phyloP scores from a whole-genome alignment of 1,140 invertebrate species.

The Cydia splendana region DNA sequence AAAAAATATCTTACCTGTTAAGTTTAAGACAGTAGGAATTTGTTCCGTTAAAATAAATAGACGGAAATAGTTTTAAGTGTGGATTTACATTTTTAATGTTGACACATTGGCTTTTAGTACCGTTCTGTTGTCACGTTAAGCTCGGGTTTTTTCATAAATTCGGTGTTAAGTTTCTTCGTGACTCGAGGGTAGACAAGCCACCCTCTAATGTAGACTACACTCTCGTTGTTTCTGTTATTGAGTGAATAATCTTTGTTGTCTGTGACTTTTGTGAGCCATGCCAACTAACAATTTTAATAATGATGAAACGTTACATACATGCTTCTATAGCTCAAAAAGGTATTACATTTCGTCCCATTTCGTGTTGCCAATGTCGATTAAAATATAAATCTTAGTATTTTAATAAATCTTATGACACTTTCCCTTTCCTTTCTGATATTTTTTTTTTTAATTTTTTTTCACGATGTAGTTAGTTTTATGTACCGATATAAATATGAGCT shows the following conservation, averaged over 20 bases:
- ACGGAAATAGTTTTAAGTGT: conserved; percentile 42
- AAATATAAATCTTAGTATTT: no score
- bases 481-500: no score
- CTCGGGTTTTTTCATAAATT: conserved; percentile 4
- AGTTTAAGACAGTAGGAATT: conserved; percentile 58
- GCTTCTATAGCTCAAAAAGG: no score
- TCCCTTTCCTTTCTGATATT: no score
- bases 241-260: conserved; percentile 2
- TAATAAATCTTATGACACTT: no score
- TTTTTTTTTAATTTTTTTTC: no score
- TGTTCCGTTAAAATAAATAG: conserved; percentile 71
- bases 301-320: no score
- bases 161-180: not conserved
- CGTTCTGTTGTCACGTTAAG: conserved; percentile 17
- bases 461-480: no score
- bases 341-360: no score
- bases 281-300: not conserved
- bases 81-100: conserved; percentile 35
- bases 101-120: conserved; percentile 20
- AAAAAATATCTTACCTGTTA: conserved; percentile 41
- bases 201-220: not conserved
- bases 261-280: not conserved
- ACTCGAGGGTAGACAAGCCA: not conserved
- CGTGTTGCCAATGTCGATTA: no score
- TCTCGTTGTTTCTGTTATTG: not conserved